A percentile compares a stretch with the other conserved stretches of the same genome.
phyloP scores from a whole-genome alignment of 2,797 vertebrate genomes.

The Catostomus latipinnis region DNA sequence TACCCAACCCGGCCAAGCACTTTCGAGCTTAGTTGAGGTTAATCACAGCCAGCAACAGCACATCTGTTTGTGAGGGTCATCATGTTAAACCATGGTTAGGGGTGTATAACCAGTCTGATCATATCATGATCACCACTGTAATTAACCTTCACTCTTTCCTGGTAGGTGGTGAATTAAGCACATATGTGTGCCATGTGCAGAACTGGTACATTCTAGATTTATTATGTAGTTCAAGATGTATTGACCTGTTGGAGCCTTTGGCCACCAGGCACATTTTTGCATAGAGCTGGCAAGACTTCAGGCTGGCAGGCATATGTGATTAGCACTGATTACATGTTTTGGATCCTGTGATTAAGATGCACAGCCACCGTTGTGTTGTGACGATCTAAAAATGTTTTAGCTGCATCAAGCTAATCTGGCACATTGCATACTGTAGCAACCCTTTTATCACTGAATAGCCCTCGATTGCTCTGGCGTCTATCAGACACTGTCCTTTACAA shows the following conservation, averaged over 20 bases:
- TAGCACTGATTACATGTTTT: slow-evolving; percentile 37
- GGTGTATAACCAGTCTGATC: slow-evolving; percentile 26
- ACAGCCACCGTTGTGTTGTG: slow-evolving; percentile 1
- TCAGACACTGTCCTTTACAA: slow-evolving; percentile 29
- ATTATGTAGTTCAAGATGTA: slow-evolving; percentile 9
- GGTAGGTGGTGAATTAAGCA: neutral
- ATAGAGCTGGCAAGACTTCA: slow-evolving; percentile 4
- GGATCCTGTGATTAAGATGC: slow-evolving; percentile 9
- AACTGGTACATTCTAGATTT: slow-evolving; percentile 5
- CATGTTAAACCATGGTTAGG: slow-evolving; percentile 14
- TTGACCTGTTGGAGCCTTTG: slow-evolving; percentile 19
- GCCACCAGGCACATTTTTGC: neutral
- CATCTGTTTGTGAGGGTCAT: slow-evolving; percentile 47
- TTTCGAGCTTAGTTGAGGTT: slow-evolving; percentile 19
- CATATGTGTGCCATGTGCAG: slow-evolving; percentile 3
- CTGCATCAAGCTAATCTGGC: slow-evolving; percentile 12
- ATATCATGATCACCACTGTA: slow-evolving; percentile 29
- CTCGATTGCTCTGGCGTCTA: slow-evolving; percentile 39
- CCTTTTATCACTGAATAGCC: slow-evolving; percentile 36
- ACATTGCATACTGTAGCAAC: neutral
- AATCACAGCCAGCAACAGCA: slow-evolving; percentile 18
- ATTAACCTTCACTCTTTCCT: slow-evolving; percentile 34
- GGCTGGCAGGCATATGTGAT: neutral
- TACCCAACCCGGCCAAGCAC: neutral
- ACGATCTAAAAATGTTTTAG: neutral